Evolutionary conservation across 2,888 invertebrate genomes (phyloP), one percentile per base, ranked within the genome.

Genomic region (Autographa gamma): DNA sequence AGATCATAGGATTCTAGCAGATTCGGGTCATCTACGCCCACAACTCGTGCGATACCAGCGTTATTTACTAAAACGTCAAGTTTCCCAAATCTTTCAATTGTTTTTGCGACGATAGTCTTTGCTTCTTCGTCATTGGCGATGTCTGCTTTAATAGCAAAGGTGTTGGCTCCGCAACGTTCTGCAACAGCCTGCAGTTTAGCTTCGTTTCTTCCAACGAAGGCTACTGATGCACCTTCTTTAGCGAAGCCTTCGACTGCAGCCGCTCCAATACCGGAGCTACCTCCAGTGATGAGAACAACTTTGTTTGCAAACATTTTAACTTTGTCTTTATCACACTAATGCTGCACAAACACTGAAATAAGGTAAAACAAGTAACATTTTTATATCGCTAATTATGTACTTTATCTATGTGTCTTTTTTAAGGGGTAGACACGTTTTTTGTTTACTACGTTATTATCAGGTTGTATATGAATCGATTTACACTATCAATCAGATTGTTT

Each of bases 231-330:
- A 3, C 88, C 88, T 80, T 91, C 87, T 71, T 85, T 88, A 38
- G 89, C 83, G 25, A 91, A 90, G 0, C 71, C 18, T 13, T 88
- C 70, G 0, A 90, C 91, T 11, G 87, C 85, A 1, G 89, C 77
- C 0, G 90, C 91, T 11, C 92, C 92, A 2, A 92, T 91, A 0
- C 92, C 90, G 0, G 89, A 86, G 70, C 91, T 89, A 0, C 85
- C 88, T 1, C 91, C 91, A 0, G 89, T 91, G 3, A 92, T 81
- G 6, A 92, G 66, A 3, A 90, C 89, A 0, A 91, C 88, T 87
- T 91, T 92, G 14, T 85, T 77, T 11, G 64, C 31, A 31, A 90
- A 91, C 84, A 85, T 86, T 90, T 90, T 91, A 18, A 52, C 65
- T 9, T 34, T 14, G 48, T 14, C 7, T 43, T 25, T 48, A 43